Percentiles rank a stretch among this genome's conserved stretches.
phyloP scores from a whole-genome alignment of 2,113 vertebrate species.

The Myotis yumanensis region DNA sequence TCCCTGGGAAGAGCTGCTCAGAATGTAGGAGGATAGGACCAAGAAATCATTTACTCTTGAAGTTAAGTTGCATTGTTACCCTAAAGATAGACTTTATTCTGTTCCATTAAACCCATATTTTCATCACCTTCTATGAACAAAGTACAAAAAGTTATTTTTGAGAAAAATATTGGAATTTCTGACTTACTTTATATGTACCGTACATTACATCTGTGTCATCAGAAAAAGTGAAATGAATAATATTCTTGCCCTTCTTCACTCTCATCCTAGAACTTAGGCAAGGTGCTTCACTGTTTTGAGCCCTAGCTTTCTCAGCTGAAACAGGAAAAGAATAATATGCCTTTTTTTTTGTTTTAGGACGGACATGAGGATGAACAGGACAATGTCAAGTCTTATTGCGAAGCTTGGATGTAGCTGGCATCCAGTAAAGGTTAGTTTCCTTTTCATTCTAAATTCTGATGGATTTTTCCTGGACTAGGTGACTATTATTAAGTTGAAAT shows the following conservation, averaged over 20 bases:
- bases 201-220: neutral
- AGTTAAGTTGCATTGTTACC: neutral
- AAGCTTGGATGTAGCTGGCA: neutral
- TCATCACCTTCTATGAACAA: neutral
- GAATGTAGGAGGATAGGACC: neutral
- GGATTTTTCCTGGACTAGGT: neutral
- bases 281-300: neutral
- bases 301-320: neutral
- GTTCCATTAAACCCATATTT: neutral
- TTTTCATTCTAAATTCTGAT: constrained; percentile 15
- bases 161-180: constrained; percentile 13
- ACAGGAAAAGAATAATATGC: neutral
- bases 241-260: neutral
- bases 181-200: neutral
- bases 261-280: neutral
- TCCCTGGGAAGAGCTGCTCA: neutral
- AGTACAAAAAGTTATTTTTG: neutral
- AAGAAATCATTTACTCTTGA: neutral
- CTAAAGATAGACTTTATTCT: constrained; percentile 7
- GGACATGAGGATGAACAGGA: neutral
- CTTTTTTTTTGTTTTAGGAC: neutral
- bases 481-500: neutral
- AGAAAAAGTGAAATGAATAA: neutral
- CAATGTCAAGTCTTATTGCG: neutral
- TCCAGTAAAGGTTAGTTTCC: neutral